These are phyloP conservation scores for Lycaon pictus DNA, from an alignment of 2,113 vertebrate species.

Conservation along the genomic window DNA sequence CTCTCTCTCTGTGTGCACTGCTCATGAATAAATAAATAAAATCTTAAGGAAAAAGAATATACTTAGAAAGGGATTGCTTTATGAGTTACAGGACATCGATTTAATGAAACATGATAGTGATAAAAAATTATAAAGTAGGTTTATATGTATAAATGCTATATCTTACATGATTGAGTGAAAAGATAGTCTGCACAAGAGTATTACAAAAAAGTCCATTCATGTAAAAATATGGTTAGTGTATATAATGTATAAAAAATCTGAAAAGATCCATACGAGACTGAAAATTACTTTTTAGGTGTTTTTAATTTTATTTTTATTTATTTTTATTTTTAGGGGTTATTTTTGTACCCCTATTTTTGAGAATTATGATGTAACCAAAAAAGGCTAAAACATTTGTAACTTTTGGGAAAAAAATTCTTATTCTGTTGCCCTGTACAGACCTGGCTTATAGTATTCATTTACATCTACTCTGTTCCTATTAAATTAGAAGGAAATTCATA, in stretches of 20 bases:
- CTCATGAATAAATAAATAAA: no score
- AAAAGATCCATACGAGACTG: neutral
- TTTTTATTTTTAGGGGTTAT: no score
- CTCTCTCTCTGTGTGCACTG: no score
- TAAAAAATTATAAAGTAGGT: neutral
- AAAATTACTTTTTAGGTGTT: neutral
- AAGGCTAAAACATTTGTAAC: neutral
- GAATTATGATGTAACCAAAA: neutral
- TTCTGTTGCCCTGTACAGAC: neutral
- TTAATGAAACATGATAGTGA: neutral
- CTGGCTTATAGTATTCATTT: neutral
- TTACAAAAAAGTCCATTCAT: no score
- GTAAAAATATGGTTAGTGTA: neutral
- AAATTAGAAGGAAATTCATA: neutral
- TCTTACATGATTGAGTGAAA: neutral
- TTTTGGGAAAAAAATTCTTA: neutral
- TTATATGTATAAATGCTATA: neutral
- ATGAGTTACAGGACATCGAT: neutral
- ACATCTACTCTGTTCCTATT: neutral
- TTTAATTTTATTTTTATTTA: no score
- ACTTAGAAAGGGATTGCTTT: neutral
- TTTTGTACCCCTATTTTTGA: neutral
- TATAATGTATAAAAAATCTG: neutral
- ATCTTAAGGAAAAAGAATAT: neutral
- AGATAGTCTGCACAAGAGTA: neutral